These are phyloP conservation scores for Lepisosteus osseus DNA, from an alignment of 2,113 vertebrate genomes.

Conservation along the genomic window DNA sequence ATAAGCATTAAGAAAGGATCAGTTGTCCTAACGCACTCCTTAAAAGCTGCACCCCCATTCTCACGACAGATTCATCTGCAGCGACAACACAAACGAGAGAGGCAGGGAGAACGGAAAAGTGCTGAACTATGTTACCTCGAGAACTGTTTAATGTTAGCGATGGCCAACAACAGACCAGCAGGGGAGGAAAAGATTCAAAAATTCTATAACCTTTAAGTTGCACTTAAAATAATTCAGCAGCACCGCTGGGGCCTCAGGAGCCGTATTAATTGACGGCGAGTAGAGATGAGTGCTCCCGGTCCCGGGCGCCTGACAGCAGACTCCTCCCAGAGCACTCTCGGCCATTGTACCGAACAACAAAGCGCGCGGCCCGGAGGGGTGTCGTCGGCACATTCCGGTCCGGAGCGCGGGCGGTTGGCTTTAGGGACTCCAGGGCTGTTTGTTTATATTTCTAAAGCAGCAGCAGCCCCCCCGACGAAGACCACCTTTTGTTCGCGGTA, in stretches of 20 bases:
- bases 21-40: no score
- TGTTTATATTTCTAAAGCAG: constrained; percentile 27
- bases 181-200: constrained; percentile 42
- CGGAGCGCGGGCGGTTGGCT: constrained; percentile 31
- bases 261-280: constrained; percentile 16
- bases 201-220: neutral
- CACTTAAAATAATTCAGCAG: neutral
- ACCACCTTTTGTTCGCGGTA: neutral
- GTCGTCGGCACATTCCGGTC: constrained; percentile 23
- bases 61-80: no score
- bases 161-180: constrained; percentile 44
- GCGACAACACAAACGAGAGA: no score
- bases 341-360: constrained; percentile 33
- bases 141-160: constrained; percentile 34
- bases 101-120: constrained; percentile 26
- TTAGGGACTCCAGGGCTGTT: constrained; percentile 17
- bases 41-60: no score
- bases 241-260: constrained; percentile 9
- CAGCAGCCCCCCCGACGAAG: constrained; percentile 20
- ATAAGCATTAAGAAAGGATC: no score
- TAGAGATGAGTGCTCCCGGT: neutral
- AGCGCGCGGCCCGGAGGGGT: constrained; percentile 4
- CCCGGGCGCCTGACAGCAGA: constrained; percentile 1
- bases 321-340: constrained; percentile 21
- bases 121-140: constrained; percentile 38